phyloP scores from a whole-genome alignment of 1,140 invertebrate genomes.

The Bombus difficillimus region DNA sequence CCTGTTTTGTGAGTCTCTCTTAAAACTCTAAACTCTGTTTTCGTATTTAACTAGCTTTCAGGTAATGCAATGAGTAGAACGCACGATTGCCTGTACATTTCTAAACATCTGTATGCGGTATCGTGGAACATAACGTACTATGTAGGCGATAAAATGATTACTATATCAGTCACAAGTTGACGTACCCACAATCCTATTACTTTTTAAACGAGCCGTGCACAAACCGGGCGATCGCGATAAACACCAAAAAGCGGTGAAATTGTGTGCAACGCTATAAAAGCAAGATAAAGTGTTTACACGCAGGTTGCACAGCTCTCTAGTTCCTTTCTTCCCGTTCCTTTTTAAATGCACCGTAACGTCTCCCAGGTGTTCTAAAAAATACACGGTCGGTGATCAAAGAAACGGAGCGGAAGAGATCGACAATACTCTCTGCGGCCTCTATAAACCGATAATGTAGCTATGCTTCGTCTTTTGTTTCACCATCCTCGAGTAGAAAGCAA shows the following conservation, averaged over 20 bases:
- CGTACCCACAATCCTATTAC: background rate
- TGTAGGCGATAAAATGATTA: background rate
- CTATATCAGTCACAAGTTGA: background rate
- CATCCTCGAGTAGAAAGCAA: background rate
- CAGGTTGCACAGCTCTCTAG: no score
- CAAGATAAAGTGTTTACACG: background rate
- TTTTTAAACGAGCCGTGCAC: background rate
- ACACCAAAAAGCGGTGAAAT: background rate
- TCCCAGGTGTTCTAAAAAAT: conserved; percentile 13
- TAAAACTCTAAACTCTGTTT: background rate
- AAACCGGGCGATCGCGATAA: background rate
- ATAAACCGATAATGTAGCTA: conserved; percentile 29
- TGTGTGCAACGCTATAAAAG: background rate
- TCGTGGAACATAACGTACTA: background rate
- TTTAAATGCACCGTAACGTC: conserved; percentile 5
- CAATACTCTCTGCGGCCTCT: background rate
- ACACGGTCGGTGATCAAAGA: conserved; percentile 12
- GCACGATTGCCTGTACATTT: background rate
- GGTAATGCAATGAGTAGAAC: background rate
- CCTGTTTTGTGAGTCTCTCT: background rate
- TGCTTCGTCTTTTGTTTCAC: conserved; percentile 2
- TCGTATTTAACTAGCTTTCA: background rate
- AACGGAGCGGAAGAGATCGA: background rate
- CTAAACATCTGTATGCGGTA: background rate
- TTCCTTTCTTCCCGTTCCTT: background rate